Evolutionary conservation across 1,140 invertebrate genomes (phyloP), one percentile per base, ranked within the genome.

Genomic region (Brachionus calyciflorus): DNA sequence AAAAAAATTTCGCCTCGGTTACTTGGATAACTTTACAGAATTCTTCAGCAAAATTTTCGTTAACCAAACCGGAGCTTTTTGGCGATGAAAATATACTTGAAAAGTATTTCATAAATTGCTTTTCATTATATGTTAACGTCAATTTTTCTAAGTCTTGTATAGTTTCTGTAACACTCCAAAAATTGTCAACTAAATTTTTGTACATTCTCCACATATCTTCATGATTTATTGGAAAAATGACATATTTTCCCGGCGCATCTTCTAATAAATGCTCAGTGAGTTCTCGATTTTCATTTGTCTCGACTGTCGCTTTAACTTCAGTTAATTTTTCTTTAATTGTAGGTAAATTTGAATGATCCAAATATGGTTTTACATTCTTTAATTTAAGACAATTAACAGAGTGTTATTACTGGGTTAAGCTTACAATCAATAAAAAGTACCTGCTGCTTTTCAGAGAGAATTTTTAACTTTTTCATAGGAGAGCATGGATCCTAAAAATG

Each of bases 41-140:
- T 40, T 73, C 44, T 41, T 73, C 69, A n/a, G 69, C 69, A 55
- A 73, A 73, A 73, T 73, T 73, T 49, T 73, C 69, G 26, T 73
- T 73, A n/a, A 73, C 69, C 10, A 73, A 19, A 21, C 69, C 69
- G 1, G n/a, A 41, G 12, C 69, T 73, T 30, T 51, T 51, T 53
- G 69, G 69, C 9, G 69, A 73, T 10, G 69, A 21, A n/a, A 73
- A 73, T 26, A 73, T 73, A 17, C 69, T 73, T 17, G 69, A 6
- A 49, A 73, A 73, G n/a, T 51, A 73, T 55, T 73, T 73, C 46
- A 73, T 73, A 40, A 73, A 73, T 55, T 73, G 69, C 41, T 73
- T 73, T 41, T 73, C 69, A 10, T 73, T 37, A 24, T 51, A 51
- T 19, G 24, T 55, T 17, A 73, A 55, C 12, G 46, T 24, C 2